phyloP scores from a whole-genome alignment of 2,797 vertebrate genomes.

The Takifugu ocellatus region DNA sequence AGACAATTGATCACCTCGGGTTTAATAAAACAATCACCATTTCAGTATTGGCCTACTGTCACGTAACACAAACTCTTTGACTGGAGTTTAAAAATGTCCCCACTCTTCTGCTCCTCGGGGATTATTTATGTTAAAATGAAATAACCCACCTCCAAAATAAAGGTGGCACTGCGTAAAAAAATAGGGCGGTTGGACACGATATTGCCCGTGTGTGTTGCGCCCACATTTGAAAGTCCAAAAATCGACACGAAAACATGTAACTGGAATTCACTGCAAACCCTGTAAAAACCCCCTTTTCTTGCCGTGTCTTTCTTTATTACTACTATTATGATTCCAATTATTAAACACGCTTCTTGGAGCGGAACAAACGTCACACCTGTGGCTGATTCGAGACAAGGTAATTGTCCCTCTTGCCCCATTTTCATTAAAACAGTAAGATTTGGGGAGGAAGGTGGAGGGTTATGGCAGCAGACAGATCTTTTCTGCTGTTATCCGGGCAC shows the following conservation, averaged over 20 bases:
- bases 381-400: constrained; percentile 22
- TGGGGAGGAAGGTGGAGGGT: neutral
- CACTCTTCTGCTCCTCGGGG: neutral
- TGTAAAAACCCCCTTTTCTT: neutral
- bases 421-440: neutral
- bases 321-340: neutral
- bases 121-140: neutral
- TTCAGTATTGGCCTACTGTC: neutral
- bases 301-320: neutral
- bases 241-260: constrained; percentile 69
- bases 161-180: constrained; percentile 35
- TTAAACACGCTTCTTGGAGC: neutral
- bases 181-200: constrained; percentile 28
- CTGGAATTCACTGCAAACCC: neutral
- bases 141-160: constrained; percentile 2
- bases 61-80: neutral
- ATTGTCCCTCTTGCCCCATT: neutral
- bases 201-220: constrained; percentile 69
- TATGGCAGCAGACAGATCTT: constrained; percentile 76
- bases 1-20: neutral
- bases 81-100: neutral
- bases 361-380: constrained; percentile 45
- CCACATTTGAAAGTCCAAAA: constrained; percentile 70
- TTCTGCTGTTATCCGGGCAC: constrained; percentile 77
- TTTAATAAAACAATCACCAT: constrained; percentile 9